Evolutionary conservation across 2,888 invertebrate genomes (phyloP), one percentile per base, ranked within the genome.

Genomic region (Cremastinae sp.): DNA sequence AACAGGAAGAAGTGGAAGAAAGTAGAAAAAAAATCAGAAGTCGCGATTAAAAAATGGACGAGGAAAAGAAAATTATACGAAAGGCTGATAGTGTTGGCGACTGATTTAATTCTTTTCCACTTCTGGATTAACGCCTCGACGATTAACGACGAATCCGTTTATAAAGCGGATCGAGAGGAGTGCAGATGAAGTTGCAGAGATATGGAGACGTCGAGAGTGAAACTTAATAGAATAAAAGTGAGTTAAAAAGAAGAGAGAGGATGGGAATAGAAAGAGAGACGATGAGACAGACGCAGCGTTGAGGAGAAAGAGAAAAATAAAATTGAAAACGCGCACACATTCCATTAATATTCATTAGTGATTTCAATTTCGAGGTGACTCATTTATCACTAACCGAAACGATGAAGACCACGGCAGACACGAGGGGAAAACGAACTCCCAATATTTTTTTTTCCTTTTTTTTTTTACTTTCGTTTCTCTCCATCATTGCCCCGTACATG

Each of bases 281-380:
- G n/a, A n/a, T n/a, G n/a, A n/a, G n/a, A n/a, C n/a, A n/a, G n/a
- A n/a, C n/a, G n/a, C n/a, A n/a, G n/a, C 28, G 58, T 9, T 54
- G 16, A 41, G 20, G 20, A 47, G 47, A n/a, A 47, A 58, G 18
- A 41, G 49, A 34, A 59, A 41, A 22, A 51, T 9, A 45, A 73
- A 66, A 54, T 73, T 66, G 66, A 61, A 73, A 73, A 73, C 53
- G 66, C 53, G 51, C 18, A 62, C 47, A 47, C 28, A 41, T 64
- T 64, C 64, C 64, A 64, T 64, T 81, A 80, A 80, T 80, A 80
- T 80, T 81, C 81, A 79, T 80, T 76, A 79, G 79, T 43, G 78
- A 71, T 78, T 80, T 80, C 73, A 78, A 80, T 80, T 78, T 78
- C 73, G 68, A 77, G 59, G 62, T 65, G 61, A 73, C 66, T 77